These are phyloP conservation scores for Eurytoma adleriae DNA, from an alignment of 2,888 invertebrate species.

Conservation along the genomic window DNA sequence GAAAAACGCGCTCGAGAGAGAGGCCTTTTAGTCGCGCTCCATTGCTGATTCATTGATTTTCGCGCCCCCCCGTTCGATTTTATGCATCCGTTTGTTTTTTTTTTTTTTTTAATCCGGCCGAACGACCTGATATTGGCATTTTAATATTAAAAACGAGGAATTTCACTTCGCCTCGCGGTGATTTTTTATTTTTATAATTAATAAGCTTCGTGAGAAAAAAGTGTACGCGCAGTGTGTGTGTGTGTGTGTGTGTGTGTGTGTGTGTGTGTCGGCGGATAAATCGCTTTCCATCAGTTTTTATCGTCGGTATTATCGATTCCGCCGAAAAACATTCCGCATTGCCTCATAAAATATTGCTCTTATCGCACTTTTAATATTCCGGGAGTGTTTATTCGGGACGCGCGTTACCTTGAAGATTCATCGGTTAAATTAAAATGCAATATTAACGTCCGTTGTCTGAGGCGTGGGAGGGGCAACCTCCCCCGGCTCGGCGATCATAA, in stretches of 20 bases:
- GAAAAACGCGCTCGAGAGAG: conserved; percentile 9
- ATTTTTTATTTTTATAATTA: too few species aligned
- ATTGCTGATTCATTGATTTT: conserved; percentile 30
- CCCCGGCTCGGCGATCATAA: too few species aligned
- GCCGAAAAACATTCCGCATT: neutral
- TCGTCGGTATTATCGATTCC: neutral
- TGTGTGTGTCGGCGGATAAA: too few species aligned
- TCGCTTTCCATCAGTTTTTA: neutral
- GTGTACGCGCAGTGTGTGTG: too few species aligned
- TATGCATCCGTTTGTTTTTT: neutral
- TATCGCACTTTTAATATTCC: neutral
- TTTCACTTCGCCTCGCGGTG: too few species aligned
- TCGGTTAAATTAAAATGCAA: neutral
- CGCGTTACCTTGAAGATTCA: neutral
- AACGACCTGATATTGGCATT: too few species aligned
- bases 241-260: too few species aligned
- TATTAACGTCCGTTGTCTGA: neutral
- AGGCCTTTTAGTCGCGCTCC: neutral
- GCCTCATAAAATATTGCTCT: neutral
- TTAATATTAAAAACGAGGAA: too few species aligned
- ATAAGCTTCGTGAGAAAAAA: too few species aligned
- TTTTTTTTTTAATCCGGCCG: neutral
- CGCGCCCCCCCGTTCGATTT: neutral
- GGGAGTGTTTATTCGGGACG: neutral
- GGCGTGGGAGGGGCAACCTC: too few species aligned